phyloP scores from a whole-genome alignment of 2,113 vertebrate genomes.

The Psittacus erithacus region DNA sequence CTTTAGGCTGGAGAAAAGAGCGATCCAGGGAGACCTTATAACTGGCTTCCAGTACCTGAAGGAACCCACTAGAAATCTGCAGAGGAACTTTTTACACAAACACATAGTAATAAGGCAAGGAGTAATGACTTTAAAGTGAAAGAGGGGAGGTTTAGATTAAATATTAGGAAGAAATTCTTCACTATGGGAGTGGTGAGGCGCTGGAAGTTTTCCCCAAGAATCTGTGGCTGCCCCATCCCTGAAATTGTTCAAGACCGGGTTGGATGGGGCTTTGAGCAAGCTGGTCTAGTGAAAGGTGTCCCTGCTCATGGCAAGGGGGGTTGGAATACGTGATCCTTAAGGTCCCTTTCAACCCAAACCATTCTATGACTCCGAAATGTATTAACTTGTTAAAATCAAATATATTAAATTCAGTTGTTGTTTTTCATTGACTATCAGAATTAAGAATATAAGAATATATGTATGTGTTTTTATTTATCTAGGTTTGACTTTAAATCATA shows the following conservation, averaged over 20 bases:
- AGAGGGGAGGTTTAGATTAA: background rate
- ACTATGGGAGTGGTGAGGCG: background rate
- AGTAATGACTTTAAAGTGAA: background rate
- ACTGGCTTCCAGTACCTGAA: background rate
- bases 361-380: background rate
- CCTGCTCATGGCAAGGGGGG: background rate
- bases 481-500: background rate
- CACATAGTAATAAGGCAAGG: background rate
- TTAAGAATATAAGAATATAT: background rate
- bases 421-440: background rate
- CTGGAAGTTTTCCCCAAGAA: background rate
- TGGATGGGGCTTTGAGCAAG: background rate
- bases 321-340: background rate
- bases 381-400: background rate
- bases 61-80: background rate
- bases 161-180: background rate
- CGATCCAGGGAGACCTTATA: background rate
- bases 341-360: background rate
- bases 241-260: background rate
- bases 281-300: background rate
- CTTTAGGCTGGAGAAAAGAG: background rate
- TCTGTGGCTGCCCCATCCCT: background rate
- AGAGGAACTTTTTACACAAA: background rate
- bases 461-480: background rate
- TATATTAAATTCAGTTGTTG: background rate